phyloP scores from a whole-genome alignment of 2,888 invertebrate genomes.

The Azorinus chamasolen region DNA sequence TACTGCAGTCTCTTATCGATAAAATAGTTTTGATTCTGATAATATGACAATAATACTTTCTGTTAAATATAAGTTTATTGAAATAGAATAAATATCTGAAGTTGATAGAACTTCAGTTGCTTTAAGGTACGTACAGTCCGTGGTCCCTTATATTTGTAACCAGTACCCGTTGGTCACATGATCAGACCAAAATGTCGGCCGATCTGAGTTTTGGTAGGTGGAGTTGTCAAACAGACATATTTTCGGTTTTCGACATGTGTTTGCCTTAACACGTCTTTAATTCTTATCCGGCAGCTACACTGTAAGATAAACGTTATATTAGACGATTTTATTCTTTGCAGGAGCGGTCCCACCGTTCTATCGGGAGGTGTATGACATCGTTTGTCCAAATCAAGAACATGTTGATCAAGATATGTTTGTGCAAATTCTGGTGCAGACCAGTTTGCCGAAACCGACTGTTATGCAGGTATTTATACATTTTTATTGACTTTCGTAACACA shows the following conservation, averaged over 20 bases:
- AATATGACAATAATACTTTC: no score
- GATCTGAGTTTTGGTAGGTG: constrained; percentile 82
- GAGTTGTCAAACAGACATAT: constrained; percentile 20
- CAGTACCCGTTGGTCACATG: constrained; percentile 70
- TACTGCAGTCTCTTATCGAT: no score
- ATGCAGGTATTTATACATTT: constrained; percentile 78
- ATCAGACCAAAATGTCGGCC: constrained; percentile 82
- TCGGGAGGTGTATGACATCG: constrained; percentile 86
- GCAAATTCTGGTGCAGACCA: constrained; percentile 84
- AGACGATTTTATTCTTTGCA: constrained; percentile 57
- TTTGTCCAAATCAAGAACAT: constrained; percentile 86
- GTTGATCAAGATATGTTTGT: constrained; percentile 86
- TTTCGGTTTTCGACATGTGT: neutral
- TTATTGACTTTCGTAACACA: no score
- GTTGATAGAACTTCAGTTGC: no score
- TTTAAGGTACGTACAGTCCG: no score
- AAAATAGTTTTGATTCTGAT: no score
- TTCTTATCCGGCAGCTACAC: no score
- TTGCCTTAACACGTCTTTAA: neutral
- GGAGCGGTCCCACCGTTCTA: constrained; percentile 86
- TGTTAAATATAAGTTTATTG: no score
- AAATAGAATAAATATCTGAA: no score
- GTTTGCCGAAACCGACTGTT: constrained; percentile 83
- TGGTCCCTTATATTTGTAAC: no score
- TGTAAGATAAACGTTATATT: no score